Percentiles rank a stretch among this genome's conserved stretches.
phyloP scores from a whole-genome alignment of 2,888 invertebrate genomes.

The Chironomus tentans region DNA sequence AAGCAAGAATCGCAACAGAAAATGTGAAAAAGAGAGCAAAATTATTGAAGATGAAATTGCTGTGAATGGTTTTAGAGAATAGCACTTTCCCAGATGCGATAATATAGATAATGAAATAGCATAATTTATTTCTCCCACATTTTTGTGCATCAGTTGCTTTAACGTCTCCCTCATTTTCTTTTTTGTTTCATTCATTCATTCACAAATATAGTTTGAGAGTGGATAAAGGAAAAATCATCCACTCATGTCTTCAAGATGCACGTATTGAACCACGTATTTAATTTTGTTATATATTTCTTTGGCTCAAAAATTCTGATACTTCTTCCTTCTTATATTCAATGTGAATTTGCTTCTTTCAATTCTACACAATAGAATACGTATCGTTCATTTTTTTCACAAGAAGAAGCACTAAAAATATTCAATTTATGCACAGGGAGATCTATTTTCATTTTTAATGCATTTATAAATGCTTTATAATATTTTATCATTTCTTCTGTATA shows the following conservation, averaged over 20 bases:
- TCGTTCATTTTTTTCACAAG: neutral
- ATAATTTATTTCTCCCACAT: neutral
- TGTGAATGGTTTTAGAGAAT: neutral
- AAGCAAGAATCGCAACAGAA: neutral
- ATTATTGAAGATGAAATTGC: constrained; percentile 6
- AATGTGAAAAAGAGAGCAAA: neutral
- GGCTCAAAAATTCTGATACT: neutral
- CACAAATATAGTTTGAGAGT: neutral
- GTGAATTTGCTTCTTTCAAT: too few relatives aligned
- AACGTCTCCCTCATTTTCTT: neutral
- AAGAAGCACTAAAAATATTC: too few relatives aligned
- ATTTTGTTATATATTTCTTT: neutral
- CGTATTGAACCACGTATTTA: constrained; percentile 3
- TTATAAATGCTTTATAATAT: neutral
- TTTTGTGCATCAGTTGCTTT: neutral
- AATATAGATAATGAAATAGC: constrained; percentile 10
- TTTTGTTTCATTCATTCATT: neutral
- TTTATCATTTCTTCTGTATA: neutral
- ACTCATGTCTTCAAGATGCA: neutral
- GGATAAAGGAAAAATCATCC: neutral
- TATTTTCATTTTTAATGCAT: too few relatives aligned
- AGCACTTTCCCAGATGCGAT: constrained; percentile 1
- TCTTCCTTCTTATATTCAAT: too few relatives aligned
- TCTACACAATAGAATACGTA: neutral
- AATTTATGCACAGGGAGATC: too few relatives aligned